A percentile compares a stretch with the other conserved stretches of the same genome.
phyloP scores from a whole-genome alignment of 2,888 invertebrate species.

The Ephialtes manifestator region DNA sequence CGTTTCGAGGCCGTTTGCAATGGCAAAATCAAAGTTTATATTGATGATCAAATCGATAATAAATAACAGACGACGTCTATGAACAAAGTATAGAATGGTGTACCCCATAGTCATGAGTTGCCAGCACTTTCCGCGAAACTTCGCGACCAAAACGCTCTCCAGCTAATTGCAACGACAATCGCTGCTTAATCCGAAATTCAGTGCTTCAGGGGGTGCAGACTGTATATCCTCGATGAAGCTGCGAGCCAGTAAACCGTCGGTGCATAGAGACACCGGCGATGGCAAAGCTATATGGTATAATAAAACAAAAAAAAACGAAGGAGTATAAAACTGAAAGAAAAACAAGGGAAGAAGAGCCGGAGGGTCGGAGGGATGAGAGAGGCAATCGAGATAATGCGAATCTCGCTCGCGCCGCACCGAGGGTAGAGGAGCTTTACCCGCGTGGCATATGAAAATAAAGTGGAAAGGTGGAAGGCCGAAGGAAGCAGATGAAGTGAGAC shows the following conservation, averaged over 20 bases:
- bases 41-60: background rate
- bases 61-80: background rate
- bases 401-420: slow-evolving; percentile 53
- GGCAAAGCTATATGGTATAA: slow-evolving; percentile 50
- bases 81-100: background rate
- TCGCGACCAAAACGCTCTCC: slow-evolving; percentile 27
- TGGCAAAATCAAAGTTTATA: background rate
- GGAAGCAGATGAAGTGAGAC: slow-evolving; percentile 37
- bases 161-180: slow-evolving; percentile 51
- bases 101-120: background rate
- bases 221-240: slow-evolving; percentile 27
- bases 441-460: slow-evolving; percentile 63
- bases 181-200: slow-evolving; percentile 47
- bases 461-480: slow-evolving; percentile 20
- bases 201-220: background rate
- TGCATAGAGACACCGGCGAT: slow-evolving; percentile 24
- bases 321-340: slow-evolving; percentile 42
- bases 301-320: slow-evolving; percentile 43
- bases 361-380: slow-evolving; percentile 46
- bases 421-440: slow-evolving; percentile 51
- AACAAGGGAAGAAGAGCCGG: slow-evolving; percentile 47
- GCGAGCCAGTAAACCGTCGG: slow-evolving; percentile 46
- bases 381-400: slow-evolving; percentile 68
- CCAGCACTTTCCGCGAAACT: background rate
- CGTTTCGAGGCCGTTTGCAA: too few relatives aligned